phyloP scores from a whole-genome alignment of 2,113 vertebrate genomes.

The Struthidea cinerea region DNA sequence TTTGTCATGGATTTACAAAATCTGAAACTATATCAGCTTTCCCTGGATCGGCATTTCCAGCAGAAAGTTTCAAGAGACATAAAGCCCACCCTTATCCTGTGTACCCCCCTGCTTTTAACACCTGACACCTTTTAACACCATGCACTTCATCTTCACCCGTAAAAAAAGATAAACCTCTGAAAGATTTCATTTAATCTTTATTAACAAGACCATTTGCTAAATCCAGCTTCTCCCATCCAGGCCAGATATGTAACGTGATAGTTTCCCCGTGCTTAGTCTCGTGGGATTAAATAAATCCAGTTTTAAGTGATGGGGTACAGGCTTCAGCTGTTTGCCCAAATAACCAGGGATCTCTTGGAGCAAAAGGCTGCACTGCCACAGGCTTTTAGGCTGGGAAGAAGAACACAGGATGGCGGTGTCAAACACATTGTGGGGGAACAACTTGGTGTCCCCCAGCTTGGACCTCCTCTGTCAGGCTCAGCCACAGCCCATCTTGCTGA shows the following conservation, averaged over 20 bases:
- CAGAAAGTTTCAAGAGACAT: not conserved
- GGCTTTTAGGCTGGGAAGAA: not conserved
- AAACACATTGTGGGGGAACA: not conserved
- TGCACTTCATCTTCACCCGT: not conserved
- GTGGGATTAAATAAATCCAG: slow-evolving; percentile 8
- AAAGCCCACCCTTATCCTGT: not conserved
- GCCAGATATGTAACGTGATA: not conserved
- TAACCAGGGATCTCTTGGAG: not conserved
- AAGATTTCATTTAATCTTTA: not conserved
- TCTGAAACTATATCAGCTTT: not conserved
- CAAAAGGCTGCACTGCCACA: rapidly evolving
- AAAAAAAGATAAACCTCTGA: not conserved
- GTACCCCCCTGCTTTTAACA: not conserved
- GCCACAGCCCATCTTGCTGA: not conserved
- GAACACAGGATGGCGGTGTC: not conserved
- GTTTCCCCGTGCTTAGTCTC: not conserved
- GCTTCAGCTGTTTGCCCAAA: slow-evolving; percentile 33
- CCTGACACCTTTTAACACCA: not conserved
- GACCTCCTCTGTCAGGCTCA: rapidly evolving
- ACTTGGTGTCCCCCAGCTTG: not conserved
- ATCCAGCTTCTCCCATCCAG: not conserved
- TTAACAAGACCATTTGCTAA: slow-evolving; percentile 33
- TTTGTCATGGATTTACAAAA: not conserved
- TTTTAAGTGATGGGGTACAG: not conserved
- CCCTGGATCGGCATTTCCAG: not conserved